Evolutionary conservation across 1,140 invertebrate genomes (phyloP).

Genomic region (Drosophila repleta): DNA sequence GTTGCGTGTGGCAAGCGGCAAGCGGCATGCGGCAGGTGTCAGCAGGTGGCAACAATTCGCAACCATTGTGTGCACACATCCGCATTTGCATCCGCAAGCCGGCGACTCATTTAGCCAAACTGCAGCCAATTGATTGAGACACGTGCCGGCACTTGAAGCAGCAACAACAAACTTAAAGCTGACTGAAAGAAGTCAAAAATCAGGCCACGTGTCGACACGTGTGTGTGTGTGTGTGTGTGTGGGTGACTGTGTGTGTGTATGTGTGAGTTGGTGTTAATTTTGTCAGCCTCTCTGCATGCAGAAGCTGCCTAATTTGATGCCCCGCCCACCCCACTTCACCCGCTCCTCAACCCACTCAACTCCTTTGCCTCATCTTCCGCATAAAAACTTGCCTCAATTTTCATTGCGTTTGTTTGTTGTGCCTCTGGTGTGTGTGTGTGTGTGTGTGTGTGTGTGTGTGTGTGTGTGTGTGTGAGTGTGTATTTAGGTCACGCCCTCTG

Average conservation of each 20-base stretch:
- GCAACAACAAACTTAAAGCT: constrained; percentile 34
- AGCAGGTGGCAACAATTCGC: background rate
- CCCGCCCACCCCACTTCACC: no score
- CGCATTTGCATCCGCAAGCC: constrained; percentile 11
- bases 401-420: constrained; percentile 63
- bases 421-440: constrained; percentile 51
- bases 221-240: constrained; percentile 21
- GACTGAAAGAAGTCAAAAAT: constrained; percentile 68
- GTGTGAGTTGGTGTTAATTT: constrained; percentile 58
- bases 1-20: constrained; percentile 12
- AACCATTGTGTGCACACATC: constrained; percentile 4
- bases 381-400: constrained; percentile 43
- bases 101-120: constrained; percentile 33
- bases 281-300: constrained; percentile 50
- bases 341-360: background rate
- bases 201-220: constrained; percentile 58
- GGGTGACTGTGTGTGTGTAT: constrained; percentile 1
- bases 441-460: constrained; percentile 7
- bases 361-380: constrained; percentile 14
- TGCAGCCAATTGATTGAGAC: constrained; percentile 56
- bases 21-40: constrained; percentile 17
- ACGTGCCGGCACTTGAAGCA: constrained; percentile 64
- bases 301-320: constrained; percentile 73
- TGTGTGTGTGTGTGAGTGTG: constrained; percentile 8
- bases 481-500: constrained; percentile 71